Base-by-base conservation (phyloP, 2,888 invertebrate species). In the Drosophila antonietae region DNA sequence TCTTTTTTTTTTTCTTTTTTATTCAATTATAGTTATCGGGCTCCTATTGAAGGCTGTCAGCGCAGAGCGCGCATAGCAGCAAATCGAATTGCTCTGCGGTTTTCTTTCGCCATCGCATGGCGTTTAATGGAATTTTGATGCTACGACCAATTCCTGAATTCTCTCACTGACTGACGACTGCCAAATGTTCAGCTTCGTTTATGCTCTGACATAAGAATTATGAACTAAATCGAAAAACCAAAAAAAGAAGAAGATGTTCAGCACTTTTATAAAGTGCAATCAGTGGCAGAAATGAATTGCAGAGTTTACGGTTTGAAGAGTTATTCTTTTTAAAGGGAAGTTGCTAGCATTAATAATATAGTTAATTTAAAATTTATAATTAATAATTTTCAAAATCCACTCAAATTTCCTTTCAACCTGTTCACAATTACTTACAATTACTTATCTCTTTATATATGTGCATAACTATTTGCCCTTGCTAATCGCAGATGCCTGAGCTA, bases 11-110 rank as follows among this genome's bases (percentile, higher is more conserved):
- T 52, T 41, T 46, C 73, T 41, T 46, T 74, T 41, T 46, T 74
- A 83, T 83, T 83, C 83, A 83, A 83, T 83, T 83, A 83, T 74
- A 83, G 84, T 83, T 83, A 73, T 83, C 71, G 62, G 62, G 62
- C 67, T 68, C 49, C 63, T 73, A 58, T 53, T 31, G 37, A 44
- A 44, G n/a, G n/a, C 9, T 51, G 49, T 51, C 49, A 51, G 49
- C 49, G 33, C 5, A 35, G 6, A 9, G 44, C 41, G 15, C 53
- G 35, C 60, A 68, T 72, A 66, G 79, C 44, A 72, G 77, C 47
- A 80, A 83, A 81, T 81, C 71, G 47, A 82, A 80, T 81, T 83
- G 52, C 72, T 71, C 53, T 68, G 64, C 68, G 73, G 70, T 69
- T 81, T 75, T 75, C 75, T 63, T 82, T 83, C 70, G 70, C 67